These are phyloP conservation scores for Branchinecta sandiegonensis DNA, from an alignment of 2,888 invertebrate species.

Conservation along the genomic window DNA sequence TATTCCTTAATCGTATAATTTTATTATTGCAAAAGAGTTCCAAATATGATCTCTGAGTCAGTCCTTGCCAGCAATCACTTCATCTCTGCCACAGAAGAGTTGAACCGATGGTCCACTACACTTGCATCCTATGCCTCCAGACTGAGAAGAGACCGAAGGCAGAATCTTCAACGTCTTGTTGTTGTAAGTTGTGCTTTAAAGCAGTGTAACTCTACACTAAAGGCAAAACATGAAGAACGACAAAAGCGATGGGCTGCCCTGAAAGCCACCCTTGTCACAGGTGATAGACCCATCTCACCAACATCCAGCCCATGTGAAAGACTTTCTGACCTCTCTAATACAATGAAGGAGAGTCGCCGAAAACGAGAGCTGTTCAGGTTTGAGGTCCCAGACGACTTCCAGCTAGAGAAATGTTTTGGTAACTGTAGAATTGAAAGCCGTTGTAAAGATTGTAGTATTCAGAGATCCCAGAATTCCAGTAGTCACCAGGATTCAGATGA, in stretches of 20 bases:
- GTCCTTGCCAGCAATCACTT: neutral
- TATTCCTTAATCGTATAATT: too few relatives aligned
- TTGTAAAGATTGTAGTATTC: constrained; percentile 11
- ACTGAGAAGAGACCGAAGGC: neutral
- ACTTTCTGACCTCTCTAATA: neutral
- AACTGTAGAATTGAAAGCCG: neutral
- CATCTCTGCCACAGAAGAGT: constrained; percentile 2
- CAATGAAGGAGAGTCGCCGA: constrained; percentile 11
- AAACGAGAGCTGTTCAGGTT: constrained; percentile 3
- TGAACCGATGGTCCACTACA: constrained; percentile 3
- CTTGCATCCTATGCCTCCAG: constrained; percentile 4
- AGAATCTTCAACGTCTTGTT: neutral
- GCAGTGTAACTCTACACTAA: neutral
- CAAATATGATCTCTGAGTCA: neutral
- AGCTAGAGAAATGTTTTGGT: constrained; percentile 8
- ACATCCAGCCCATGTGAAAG: neutral
- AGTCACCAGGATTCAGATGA: neutral
- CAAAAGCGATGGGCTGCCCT: neutral
- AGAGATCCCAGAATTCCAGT: neutral
- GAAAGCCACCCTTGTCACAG: constrained; percentile 1
- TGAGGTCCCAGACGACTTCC: neutral
- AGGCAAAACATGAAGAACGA: constrained; percentile 10
- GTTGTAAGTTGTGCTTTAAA: constrained; percentile 12
- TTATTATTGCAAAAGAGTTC: neutral
- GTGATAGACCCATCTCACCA: neutral